These are phyloP conservation scores for Motacilla tschutschensis DNA, from an alignment of 2,113 vertebrate species.

Conservation along the genomic window DNA sequence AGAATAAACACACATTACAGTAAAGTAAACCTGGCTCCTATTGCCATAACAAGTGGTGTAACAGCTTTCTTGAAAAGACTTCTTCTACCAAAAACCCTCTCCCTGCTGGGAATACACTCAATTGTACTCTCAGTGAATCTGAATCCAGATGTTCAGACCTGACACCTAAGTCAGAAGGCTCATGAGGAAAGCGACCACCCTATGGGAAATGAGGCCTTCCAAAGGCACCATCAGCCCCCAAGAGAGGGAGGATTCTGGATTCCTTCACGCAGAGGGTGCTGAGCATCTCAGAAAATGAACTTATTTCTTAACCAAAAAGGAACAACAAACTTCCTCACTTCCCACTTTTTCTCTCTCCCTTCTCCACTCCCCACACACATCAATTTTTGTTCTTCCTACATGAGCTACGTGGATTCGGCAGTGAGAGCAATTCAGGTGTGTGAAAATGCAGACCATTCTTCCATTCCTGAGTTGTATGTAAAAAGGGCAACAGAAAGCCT, in stretches of 20 bases:
- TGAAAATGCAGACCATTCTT: background rate
- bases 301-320: background rate
- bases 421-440: background rate
- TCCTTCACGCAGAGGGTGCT: background rate
- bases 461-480: no score
- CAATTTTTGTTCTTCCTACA: background rate
- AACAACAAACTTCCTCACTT: background rate
- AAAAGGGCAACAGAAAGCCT: background rate
- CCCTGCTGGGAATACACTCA: background rate
- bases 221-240: background rate
- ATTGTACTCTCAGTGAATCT: background rate
- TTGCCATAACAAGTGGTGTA: background rate
- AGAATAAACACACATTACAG: slow-evolving; percentile 3
- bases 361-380: no score
- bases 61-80: background rate
- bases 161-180: background rate
- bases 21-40: slow-evolving; percentile 12
- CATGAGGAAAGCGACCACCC: background rate
- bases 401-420: background rate
- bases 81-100: background rate
- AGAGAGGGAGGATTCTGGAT: background rate
- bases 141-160: slow-evolving; percentile 28
- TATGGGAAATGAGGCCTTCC: background rate
- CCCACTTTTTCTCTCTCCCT: background rate
- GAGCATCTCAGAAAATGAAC: background rate